Base-by-base conservation (phyloP, 2,113 vertebrate genomes). In the Dicaeum eximium region DNA sequence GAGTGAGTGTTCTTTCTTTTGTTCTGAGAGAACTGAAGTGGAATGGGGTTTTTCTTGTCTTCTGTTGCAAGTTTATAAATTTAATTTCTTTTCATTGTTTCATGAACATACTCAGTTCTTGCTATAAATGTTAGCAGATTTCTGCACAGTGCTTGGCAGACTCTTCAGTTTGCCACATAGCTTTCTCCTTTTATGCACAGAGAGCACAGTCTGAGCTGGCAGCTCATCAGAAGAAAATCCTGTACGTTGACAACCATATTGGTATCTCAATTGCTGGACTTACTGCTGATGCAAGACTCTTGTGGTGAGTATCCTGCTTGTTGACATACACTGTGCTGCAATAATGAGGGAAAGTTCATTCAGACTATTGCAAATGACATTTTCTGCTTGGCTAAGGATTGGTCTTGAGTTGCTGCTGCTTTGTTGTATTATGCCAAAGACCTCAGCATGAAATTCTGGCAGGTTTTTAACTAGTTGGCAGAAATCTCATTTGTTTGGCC, bases 191-290 rank as follows among this genome's bases (percentile, higher is more conserved):
- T 88, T 40, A 80, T 92, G 56, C 90, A 57, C 35, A 99, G 99
- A 99, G 99, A 97, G 99, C 99, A 72, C 99, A 99, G 97, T 99
- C 99, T 95, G 99, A 99, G 88, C 98, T 99, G 95, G 99, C 99
- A 44, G 99, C 99, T 80, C 99, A 99, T 97, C 99, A 99, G 98
- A 99, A 99, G 97, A 99, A 99, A 98, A 99, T 99, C 96, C 98
- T 99, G 23, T 98, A 99, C n/a, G 99, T 99, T 74, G 99, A 99
- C 97, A 99, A 98, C 98, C 99, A 99, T 94, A 97, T 99, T 61
- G 99, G 99, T 67, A 99, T 99, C 95, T 99, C 99, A 84, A 99
- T 99, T 85, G 99, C 99, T 69, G 99, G 99, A 71, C 99, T 99
- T 66, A 99, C 99, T 33, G 99, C 99, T 62, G 99, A 99, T 92